phyloP scores from a whole-genome alignment of 2,888 invertebrate species.

The Hydropsyche betteni region DNA sequence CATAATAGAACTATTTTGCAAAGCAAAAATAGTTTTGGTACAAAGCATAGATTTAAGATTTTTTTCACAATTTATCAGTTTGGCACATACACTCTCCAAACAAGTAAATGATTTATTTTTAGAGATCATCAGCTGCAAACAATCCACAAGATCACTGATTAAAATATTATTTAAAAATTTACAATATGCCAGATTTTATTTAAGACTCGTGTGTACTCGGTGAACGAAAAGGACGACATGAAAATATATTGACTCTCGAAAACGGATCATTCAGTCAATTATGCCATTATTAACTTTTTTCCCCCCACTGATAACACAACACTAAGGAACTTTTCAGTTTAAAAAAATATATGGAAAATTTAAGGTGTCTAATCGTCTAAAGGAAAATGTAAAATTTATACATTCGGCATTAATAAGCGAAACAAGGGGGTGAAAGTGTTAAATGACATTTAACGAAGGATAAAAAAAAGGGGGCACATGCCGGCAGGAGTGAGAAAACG shows the following conservation, averaged over 20 bases:
- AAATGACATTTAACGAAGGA: conserved; percentile 27
- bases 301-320: conserved; percentile 30
- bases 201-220: conserved; percentile 38
- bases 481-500: conserved; percentile 45
- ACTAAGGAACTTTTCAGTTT: conserved; percentile 35
- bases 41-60: conserved; percentile 32
- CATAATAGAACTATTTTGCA: conserved; percentile 11
- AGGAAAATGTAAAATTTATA: conserved; percentile 1
- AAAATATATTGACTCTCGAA: conserved; percentile 46
- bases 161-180: conserved; percentile 43
- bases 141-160: conserved; percentile 42
- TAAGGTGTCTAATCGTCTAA: background rate
- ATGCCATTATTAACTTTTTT: conserved; percentile 33
- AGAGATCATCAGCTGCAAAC: conserved; percentile 48
- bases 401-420: conserved; percentile 11
- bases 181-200: conserved; percentile 41
- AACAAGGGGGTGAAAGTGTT: conserved; percentile 7
- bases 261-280: conserved; percentile 50
- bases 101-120: conserved; percentile 32
- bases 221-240: conserved; percentile 45
- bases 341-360: conserved; percentile 14
- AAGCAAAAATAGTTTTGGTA: conserved; percentile 12
- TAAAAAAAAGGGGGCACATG: conserved; percentile 41
- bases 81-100: conserved; percentile 48
- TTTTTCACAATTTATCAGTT: conserved; percentile 54